Evolutionary conservation across 1,140 invertebrate genomes (phyloP).

Genomic region (Dreissena polymorpha): DNA sequence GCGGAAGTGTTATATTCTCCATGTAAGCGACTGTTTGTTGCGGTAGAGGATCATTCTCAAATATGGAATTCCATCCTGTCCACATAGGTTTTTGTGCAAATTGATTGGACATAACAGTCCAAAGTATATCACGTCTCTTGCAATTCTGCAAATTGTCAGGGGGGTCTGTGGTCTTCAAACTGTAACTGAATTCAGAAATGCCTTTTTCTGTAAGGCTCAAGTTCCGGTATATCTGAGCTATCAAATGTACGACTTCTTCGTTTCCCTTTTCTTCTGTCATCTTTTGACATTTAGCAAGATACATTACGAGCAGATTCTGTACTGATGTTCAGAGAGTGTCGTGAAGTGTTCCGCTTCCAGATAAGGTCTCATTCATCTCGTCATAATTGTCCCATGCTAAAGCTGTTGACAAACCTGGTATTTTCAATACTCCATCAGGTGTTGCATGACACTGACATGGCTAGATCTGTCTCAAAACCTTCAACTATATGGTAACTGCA

Average conservation of each 20-base stretch:
- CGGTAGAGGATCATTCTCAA: too few relatives aligned
- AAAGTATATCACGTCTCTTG: not conserved
- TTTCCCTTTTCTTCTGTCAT: not conserved
- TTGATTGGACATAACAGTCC: too few relatives aligned
- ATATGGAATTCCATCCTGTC: too few relatives aligned
- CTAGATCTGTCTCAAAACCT: constrained; percentile 37
- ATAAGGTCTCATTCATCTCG: constrained; percentile 78
- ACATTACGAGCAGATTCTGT: not conserved
- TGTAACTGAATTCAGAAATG: not conserved
- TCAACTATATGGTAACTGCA: constrained; percentile 31
- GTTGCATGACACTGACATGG: not conserved
- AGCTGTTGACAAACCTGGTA: constrained; percentile 66
- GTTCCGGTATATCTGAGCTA: not conserved
- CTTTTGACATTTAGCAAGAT: too few relatives aligned
- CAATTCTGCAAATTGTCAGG: not conserved
- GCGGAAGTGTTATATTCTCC: too few relatives aligned
- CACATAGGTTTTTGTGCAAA: too few relatives aligned
- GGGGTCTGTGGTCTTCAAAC: not conserved
- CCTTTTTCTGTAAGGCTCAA: constrained; percentile 31
- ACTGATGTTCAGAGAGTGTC: constrained; percentile 76
- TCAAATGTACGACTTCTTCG: constrained; percentile 11
- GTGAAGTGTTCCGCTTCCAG: constrained; percentile 79
- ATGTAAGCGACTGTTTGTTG: too few relatives aligned
- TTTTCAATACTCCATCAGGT: constrained; percentile 64
- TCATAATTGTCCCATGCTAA: constrained; percentile 80